Conservation (phyloP, 1,140 invertebrate species). For the Nebria ingens region DNA sequence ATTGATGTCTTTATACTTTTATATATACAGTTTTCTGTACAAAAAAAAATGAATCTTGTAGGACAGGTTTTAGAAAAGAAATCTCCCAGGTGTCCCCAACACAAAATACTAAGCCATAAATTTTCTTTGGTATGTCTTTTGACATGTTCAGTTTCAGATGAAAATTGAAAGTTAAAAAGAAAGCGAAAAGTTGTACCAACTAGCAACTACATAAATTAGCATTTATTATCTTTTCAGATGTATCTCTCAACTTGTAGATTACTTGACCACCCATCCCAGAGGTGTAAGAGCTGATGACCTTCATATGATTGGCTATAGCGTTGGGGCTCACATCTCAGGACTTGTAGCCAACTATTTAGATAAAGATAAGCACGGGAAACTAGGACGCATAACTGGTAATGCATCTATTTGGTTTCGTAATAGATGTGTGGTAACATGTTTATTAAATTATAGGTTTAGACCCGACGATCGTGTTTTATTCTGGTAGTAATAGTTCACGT, state of each 20-base stretch:
- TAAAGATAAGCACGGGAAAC: slow-evolving; percentile 45
- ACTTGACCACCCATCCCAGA: slow-evolving; percentile 63
- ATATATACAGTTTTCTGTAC: too few species aligned
- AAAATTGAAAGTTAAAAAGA: too few species aligned
- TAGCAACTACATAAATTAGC: too few species aligned
- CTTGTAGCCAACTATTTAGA: slow-evolving; percentile 65
- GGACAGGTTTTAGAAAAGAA: too few species aligned
- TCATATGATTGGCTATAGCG: slow-evolving; percentile 74
- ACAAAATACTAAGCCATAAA: too few species aligned
- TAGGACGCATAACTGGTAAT: slow-evolving; percentile 67
- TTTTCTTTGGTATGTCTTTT: too few species aligned
- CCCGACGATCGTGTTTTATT: slow-evolving; percentile 73
- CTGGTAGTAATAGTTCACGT: slow-evolving; percentile 63
- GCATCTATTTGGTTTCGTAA: background rate
- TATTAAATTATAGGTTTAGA: slow-evolving; percentile 52
- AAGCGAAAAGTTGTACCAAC: too few species aligned
- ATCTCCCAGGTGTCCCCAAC: too few species aligned
- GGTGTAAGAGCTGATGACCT: slow-evolving; percentile 58
- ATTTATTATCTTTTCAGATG: slow-evolving; percentile 41
- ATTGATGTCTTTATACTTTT: too few species aligned
- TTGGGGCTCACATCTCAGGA: slow-evolving; percentile 76
- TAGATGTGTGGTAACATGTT: background rate
- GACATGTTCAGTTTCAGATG: too few species aligned
- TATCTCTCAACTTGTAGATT: slow-evolving; percentile 68
- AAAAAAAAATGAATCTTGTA: too few species aligned